Percentiles rank a stretch among this genome's conserved stretches.
phyloP scores from a whole-genome alignment of 2,797 vertebrate species.

The Silurus aristotelis region DNA sequence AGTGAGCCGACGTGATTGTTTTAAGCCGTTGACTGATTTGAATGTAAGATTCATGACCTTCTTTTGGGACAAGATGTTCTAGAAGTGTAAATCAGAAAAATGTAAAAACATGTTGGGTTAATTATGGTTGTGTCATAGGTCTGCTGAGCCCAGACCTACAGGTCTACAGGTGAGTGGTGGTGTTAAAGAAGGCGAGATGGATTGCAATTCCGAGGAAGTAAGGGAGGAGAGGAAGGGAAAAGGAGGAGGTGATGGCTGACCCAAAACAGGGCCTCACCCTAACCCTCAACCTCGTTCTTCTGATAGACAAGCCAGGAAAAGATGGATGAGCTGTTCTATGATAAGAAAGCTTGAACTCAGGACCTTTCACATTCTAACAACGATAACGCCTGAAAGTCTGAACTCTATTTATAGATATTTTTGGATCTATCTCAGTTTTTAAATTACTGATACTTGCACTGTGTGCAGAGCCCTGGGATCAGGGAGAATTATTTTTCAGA shows the following conservation, averaged over 20 bases:
- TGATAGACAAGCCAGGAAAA: constrained; percentile 25
- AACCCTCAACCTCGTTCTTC: constrained; percentile 33
- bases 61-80: neutral
- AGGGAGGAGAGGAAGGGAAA: constrained; percentile 5
- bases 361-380: constrained; percentile 24
- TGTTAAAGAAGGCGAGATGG: constrained; percentile 29
- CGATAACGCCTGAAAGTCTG: constrained; percentile 25
- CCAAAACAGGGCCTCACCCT: constrained; percentile 39
- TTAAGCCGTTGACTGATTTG: neutral
- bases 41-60: constrained; percentile 4
- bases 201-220: constrained; percentile 22
- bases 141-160: neutral
- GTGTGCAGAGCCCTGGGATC: neutral
- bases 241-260: constrained; percentile 41
- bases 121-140: constrained; percentile 18
- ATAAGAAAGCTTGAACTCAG: constrained; percentile 34
- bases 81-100: constrained; percentile 15
- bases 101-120: constrained; percentile 12
- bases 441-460: neutral
- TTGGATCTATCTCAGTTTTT: neutral
- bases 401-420: constrained; percentile 3
- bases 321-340: constrained; percentile 37
- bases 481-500: neutral
- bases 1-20: neutral
- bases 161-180: constrained; percentile 29